Percentiles rank a stretch among this genome's conserved stretches.
Evolutionary conservation across 2,113 vertebrate genomes (phyloP).

Genomic region (Microcebus tavaratra): DNA sequence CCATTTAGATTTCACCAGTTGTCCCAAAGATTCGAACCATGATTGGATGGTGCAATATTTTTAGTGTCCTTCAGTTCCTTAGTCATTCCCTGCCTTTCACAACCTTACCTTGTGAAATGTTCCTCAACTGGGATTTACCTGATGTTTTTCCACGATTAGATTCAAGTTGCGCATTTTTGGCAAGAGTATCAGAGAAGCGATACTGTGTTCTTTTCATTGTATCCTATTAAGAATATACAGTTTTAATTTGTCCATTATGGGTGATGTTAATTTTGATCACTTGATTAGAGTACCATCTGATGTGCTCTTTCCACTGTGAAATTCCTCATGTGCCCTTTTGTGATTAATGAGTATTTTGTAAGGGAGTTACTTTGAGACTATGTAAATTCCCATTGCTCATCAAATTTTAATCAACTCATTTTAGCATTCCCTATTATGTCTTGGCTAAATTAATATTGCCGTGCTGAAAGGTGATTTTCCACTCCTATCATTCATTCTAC

Average conservation of each 20-base stretch:
- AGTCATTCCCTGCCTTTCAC: neutral
- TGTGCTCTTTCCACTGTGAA: neutral
- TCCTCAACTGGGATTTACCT: neutral
- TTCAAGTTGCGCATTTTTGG: neutral
- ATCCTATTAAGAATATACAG: neutral
- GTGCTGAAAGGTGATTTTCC: conserved; percentile 11
- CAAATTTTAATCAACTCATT: conserved; percentile 15
- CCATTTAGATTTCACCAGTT: neutral
- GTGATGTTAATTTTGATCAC: neutral
- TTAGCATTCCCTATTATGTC: neutral
- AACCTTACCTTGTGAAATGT: neutral
- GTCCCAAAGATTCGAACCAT: neutral
- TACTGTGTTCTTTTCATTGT: neutral
- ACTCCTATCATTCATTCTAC: neutral
- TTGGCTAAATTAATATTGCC: conserved; percentile 24
- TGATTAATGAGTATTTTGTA: conserved; percentile 36
- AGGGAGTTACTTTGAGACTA: neutral
- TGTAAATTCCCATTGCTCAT: neutral
- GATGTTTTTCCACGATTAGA: conserved; percentile 9
- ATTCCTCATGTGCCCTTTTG: neutral
- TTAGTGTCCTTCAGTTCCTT: neutral
- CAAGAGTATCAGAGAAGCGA: neutral
- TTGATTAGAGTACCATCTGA: neutral
- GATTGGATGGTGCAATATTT: neutral
- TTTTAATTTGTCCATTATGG: conserved; percentile 13